phyloP scores from a whole-genome alignment of 2,888 invertebrate species.

The Notodonta ziczac region DNA sequence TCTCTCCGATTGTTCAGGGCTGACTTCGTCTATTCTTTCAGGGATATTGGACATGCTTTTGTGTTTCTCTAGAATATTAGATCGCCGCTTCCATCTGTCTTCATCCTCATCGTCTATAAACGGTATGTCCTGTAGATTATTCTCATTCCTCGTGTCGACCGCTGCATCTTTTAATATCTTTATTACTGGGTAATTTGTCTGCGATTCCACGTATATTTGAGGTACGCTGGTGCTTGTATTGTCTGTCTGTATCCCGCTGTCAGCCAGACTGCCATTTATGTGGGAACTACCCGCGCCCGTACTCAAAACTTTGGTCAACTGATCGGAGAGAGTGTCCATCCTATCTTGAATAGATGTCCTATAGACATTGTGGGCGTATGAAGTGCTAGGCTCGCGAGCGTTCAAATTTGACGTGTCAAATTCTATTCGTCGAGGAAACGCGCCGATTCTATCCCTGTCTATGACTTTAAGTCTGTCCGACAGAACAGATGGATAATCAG shows the following conservation, averaged over 20 bases:
- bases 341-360: slow-evolving; percentile 63
- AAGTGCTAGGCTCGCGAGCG: slow-evolving; percentile 63
- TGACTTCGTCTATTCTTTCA: slow-evolving; percentile 68
- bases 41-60: slow-evolving; percentile 79
- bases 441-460: slow-evolving; percentile 64
- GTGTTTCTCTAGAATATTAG: slow-evolving; percentile 68
- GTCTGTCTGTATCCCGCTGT: slow-evolving; percentile 79
- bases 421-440: slow-evolving; percentile 71
- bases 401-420: slow-evolving; percentile 69
- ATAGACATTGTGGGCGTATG: slow-evolving; percentile 68
- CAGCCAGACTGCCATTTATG: slow-evolving; percentile 77
- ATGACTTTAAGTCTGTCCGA: slow-evolving; percentile 71
- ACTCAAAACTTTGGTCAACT: slow-evolving; percentile 74
- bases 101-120: slow-evolving; percentile 79
- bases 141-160: slow-evolving; percentile 77
- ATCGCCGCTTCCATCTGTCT: slow-evolving; percentile 56
- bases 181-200: slow-evolving; percentile 35
- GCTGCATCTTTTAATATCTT: slow-evolving; percentile 74
- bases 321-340: slow-evolving; percentile 74
- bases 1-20: slow-evolving; percentile 65
- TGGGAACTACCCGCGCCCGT: slow-evolving; percentile 77
- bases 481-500: slow-evolving; percentile 76
- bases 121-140: slow-evolving; percentile 78
- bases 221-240: slow-evolving; percentile 78
- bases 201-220: slow-evolving; percentile 69